A percentile compares a stretch with the other conserved stretches of the same genome.
phyloP scores from a whole-genome alignment of 1,140 invertebrate genomes.

The Andrena cerasifolii region DNA sequence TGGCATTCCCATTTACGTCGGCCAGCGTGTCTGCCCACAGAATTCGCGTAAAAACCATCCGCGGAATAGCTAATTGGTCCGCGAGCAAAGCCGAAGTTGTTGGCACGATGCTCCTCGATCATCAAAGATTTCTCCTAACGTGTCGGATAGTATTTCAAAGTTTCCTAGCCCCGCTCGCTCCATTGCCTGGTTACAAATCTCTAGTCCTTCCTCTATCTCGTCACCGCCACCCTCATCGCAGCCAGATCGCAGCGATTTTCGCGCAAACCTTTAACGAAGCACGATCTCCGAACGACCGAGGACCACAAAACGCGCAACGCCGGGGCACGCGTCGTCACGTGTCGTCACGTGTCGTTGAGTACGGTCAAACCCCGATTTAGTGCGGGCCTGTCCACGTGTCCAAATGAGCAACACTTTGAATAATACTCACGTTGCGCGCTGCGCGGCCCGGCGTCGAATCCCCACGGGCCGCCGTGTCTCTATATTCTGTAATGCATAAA shows the following conservation, averaged over 20 bases:
- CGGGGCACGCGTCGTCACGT: constrained; percentile 70
- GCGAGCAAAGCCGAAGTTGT: background rate
- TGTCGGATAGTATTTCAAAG: no score
- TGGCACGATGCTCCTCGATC: no score
- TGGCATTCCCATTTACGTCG: constrained; percentile 5
- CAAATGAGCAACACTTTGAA: constrained; percentile 79
- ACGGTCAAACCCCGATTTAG: constrained; percentile 75
- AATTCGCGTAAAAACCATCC: background rate
- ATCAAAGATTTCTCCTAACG: no score
- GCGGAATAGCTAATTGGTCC: background rate
- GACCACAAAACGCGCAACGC: constrained; percentile 35
- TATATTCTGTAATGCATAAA: constrained; percentile 70
- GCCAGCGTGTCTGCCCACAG: background rate
- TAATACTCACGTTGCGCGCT: constrained; percentile 69
- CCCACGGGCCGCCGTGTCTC: constrained; percentile 58
- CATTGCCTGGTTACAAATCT: no score
- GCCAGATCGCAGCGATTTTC: background rate
- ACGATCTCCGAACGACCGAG: background rate
- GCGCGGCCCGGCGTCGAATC: constrained; percentile 37
- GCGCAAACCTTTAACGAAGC: background rate
- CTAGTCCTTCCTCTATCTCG: background rate
- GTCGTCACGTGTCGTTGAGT: constrained; percentile 78
- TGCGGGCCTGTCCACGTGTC: constrained; percentile 68
- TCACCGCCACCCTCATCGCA: no score
- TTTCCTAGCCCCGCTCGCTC: no score